Evolutionary conservation across 1,140 invertebrate species (phyloP).

Genomic region (Bombus waltoni): DNA sequence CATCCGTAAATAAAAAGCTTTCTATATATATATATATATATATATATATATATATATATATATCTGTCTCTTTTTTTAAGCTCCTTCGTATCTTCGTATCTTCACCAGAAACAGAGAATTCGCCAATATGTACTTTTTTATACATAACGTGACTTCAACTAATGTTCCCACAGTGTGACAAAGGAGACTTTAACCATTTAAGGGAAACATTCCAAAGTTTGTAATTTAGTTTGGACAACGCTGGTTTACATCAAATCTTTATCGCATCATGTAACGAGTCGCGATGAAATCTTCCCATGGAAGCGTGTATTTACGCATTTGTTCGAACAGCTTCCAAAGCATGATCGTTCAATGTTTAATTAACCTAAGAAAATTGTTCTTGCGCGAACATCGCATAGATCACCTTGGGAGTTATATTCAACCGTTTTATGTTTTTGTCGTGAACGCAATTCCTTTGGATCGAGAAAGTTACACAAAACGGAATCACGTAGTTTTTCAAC

Average conservation of each 20-base stretch:
- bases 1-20: not conserved
- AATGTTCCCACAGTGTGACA: not conserved
- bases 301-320: not conserved
- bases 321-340: not conserved
- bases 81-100: not conserved
- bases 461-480: slow-evolving; percentile 6
- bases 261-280: not conserved
- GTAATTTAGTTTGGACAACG: not conserved
- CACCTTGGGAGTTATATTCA: no score
- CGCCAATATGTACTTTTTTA: not conserved
- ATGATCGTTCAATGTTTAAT: not conserved
- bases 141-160: not conserved
- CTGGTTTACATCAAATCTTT: slow-evolving; percentile 7
- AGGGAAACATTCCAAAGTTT: not conserved
- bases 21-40: not conserved
- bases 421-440: not conserved
- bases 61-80: not conserved
- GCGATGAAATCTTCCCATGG: not conserved
- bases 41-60: not conserved
- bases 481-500: slow-evolving; percentile 20
- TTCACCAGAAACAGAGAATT: no score
- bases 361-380: not conserved
- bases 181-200: not conserved
- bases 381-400: not conserved
- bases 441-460: slow-evolving; percentile 45